phyloP scores from a whole-genome alignment of 2,113 vertebrate species.

The Chaetops frenatus region DNA sequence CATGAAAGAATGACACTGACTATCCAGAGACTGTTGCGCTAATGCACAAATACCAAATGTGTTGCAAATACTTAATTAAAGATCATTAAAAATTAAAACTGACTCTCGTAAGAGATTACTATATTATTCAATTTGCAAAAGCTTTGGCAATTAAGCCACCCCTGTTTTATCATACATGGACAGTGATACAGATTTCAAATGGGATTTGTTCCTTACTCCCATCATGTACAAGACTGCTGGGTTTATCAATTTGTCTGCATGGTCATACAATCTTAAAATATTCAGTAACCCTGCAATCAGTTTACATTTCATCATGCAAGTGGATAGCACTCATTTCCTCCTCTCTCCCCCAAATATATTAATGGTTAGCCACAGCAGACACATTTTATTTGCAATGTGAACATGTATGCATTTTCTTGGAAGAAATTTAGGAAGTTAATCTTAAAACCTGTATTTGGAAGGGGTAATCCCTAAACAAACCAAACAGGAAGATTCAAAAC shows the following conservation, averaged over 20 bases:
- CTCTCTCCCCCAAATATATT: background rate
- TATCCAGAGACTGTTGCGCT: background rate
- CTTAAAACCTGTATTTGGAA: background rate
- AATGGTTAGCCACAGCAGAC: background rate
- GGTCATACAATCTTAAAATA: background rate
- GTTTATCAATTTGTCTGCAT: fast-evolving
- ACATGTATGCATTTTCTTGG: background rate
- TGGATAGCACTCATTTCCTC: background rate
- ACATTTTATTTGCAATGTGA: background rate
- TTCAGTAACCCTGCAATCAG: background rate
- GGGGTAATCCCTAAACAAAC: background rate
- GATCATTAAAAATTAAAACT: conserved; percentile 16
- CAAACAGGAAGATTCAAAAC: background rate
- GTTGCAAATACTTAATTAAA: background rate
- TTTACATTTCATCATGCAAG: background rate
- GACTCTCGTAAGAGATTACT: background rate
- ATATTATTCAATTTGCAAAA: background rate
- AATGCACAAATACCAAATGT: background rate
- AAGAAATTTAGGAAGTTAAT: background rate
- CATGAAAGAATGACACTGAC: background rate
- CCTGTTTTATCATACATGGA: background rate
- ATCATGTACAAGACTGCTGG: background rate
- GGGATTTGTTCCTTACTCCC: background rate
- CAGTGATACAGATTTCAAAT: background rate
- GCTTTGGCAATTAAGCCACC: background rate